These are phyloP conservation scores for Melanotaenia nigrans DNA, from an alignment of 2,797 vertebrate species.

Conservation along the genomic window DNA sequence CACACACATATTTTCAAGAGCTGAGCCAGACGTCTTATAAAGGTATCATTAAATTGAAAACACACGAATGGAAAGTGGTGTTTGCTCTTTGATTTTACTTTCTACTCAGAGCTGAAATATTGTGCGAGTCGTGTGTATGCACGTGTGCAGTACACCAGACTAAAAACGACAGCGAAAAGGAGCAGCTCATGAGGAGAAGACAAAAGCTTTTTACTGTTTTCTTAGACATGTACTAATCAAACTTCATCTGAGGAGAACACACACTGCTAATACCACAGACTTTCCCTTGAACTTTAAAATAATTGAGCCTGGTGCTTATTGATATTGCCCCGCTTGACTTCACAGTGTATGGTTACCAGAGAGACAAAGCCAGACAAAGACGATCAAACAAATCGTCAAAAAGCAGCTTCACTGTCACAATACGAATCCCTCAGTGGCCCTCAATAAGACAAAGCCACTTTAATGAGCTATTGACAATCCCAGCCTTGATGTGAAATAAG, in stretches of 20 bases:
- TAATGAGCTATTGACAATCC: constrained; percentile 30
- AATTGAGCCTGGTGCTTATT: constrained; percentile 50
- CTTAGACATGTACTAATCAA: constrained; percentile 62
- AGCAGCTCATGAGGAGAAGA: constrained; percentile 25
- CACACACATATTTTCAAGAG: constrained; percentile 51
- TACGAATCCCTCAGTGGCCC: constrained; percentile 47
- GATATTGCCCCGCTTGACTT: constrained; percentile 53
- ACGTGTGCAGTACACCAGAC: not conserved
- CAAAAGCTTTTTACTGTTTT: constrained; percentile 42
- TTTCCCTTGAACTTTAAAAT: constrained; percentile 51
- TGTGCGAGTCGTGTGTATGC: constrained; percentile 19
- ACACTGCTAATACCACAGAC: constrained; percentile 61
- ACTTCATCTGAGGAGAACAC: constrained; percentile 62
- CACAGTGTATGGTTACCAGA: constrained; percentile 42
- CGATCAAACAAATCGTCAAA: constrained; percentile 43
- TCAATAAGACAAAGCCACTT: constrained; percentile 38
- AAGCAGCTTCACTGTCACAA: constrained; percentile 47
- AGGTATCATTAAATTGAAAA: constrained; percentile 82
- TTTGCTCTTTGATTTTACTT: constrained; percentile 74
- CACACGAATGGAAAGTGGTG: constrained; percentile 78
- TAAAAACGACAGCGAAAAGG: constrained; percentile 27
- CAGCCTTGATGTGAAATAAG: constrained; percentile 55
- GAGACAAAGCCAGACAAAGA: constrained; percentile 44
- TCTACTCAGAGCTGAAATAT: constrained; percentile 53
- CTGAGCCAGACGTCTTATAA: constrained; percentile 75